These are phyloP conservation scores for Drosophila testacea DNA, from an alignment of 2,888 invertebrate genomes.

Conservation along the genomic window DNA sequence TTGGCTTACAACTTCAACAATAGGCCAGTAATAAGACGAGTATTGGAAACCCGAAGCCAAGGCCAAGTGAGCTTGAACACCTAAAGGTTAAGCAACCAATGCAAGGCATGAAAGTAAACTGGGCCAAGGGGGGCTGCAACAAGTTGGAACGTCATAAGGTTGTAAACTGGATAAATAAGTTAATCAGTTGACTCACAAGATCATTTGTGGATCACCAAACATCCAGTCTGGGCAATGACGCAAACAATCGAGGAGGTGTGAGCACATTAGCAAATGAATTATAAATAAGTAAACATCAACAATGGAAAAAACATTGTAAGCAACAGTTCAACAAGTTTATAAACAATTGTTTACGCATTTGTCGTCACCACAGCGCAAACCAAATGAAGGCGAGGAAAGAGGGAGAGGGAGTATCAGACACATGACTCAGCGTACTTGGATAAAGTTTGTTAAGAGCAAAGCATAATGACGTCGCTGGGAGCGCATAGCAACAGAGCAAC, in stretches of 20 bases:
- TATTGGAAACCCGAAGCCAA: slow-evolving; percentile 19
- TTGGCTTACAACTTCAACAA: slow-evolving; percentile 15
- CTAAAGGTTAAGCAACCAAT: slow-evolving; percentile 20
- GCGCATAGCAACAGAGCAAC: slow-evolving; percentile 59
- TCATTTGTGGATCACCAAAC: slow-evolving; percentile 20
- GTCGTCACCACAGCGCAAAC: slow-evolving; percentile 57
- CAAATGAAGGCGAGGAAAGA: slow-evolving; percentile 4
- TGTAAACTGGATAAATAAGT: slow-evolving; percentile 30
- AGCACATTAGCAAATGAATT: not conserved
- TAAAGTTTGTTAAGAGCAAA: slow-evolving; percentile 68
- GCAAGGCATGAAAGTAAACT: slow-evolving; percentile 49
- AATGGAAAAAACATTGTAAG: slow-evolving; percentile 23
- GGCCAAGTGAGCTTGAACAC: slow-evolving; percentile 10
- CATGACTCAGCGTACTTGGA: slow-evolving; percentile 57
- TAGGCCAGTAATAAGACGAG: slow-evolving; percentile 12
- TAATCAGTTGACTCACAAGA: slow-evolving; percentile 32
- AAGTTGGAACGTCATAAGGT: slow-evolving; percentile 5
- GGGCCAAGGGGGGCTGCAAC: slow-evolving; percentile 28
- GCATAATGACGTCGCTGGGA: slow-evolving; percentile 55
- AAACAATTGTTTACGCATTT: slow-evolving; percentile 31
- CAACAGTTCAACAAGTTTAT: slow-evolving; percentile 57
- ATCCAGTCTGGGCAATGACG: slow-evolving; percentile 36
- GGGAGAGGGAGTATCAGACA: slow-evolving; percentile 3
- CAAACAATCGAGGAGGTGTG: slow-evolving; percentile 19
- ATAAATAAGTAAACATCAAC: slow-evolving; percentile 32